A percentile compares a stretch with the other conserved stretches of the same genome.
Conservation (phyloP, 2,113 vertebrate species). For the Mola mola region DNA sequence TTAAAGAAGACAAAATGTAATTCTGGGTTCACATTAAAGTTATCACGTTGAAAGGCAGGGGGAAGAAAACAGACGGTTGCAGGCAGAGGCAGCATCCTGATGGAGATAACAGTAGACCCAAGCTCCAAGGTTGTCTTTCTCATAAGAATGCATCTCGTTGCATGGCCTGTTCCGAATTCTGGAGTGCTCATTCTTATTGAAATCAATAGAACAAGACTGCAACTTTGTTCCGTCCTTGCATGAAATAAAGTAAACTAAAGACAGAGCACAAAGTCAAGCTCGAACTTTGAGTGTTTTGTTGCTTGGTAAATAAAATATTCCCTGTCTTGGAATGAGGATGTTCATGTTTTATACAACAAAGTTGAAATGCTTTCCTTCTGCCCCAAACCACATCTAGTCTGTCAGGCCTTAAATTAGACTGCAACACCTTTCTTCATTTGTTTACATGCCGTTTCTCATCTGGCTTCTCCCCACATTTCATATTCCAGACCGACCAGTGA, state of each 20-base stretch:
- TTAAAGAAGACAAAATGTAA: conserved; percentile 83
- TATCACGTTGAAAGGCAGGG: conserved; percentile 80
- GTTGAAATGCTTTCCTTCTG: conserved; percentile 24
- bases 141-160: conserved; percentile 50
- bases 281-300: conserved; percentile 12
- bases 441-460: conserved; percentile 25
- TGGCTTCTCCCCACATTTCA: conserved; percentile 14
- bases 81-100: conserved; percentile 49
- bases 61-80: conserved; percentile 33
- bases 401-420: conserved; percentile 31
- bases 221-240: conserved; percentile 61
- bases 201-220: conserved; percentile 47
- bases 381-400: neutral
- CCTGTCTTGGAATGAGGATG: neutral
- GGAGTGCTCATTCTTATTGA: conserved; percentile 38
- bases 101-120: conserved; percentile 59
- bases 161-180: conserved; percentile 49
- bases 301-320: conserved; percentile 1
- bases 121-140: conserved; percentile 46
- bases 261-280: conserved; percentile 48
- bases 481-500: conserved; percentile 14
- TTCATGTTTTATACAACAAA: conserved; percentile 5
- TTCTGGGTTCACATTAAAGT: conserved; percentile 84
- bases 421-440: conserved; percentile 13
- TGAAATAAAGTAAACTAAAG: conserved; percentile 53